Conservation (phyloP, 1,140 invertebrate species). For the Steinernema feltiae region DNA sequence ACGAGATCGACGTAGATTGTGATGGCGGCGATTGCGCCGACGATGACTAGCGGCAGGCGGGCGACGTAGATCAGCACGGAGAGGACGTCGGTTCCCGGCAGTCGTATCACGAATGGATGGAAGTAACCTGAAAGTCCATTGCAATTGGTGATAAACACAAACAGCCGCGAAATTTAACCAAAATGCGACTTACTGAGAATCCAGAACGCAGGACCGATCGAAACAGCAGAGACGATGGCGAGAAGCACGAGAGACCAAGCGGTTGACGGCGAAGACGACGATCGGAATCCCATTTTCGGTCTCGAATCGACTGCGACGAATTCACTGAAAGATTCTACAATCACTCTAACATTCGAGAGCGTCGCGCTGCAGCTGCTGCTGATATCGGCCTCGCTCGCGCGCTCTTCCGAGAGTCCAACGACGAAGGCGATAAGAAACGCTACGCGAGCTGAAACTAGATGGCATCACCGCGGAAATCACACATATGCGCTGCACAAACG, state of each 20-base stretch:
- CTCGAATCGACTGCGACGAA: neutral
- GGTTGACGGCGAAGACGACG: neutral
- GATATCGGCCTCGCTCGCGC: neutral
- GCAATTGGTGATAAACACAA: neutral
- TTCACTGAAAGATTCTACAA: no score
- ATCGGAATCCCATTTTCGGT: neutral
- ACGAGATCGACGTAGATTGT: neutral
- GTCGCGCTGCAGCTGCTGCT: neutral
- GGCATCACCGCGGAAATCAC: no score
- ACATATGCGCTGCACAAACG: no score
- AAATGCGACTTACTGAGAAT: neutral
- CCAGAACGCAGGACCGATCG: neutral
- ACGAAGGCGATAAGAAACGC: neutral
- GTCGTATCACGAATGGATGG: neutral
- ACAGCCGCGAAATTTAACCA: neutral
- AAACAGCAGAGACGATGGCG: neutral
- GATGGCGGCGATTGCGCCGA: neutral
- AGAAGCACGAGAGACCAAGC: neutral
- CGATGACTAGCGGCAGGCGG: neutral
- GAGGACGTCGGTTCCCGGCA: neutral
- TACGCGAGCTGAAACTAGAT: no score
- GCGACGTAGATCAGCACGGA: neutral
- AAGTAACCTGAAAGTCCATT: neutral
- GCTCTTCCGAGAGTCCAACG: no score
- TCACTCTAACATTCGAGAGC: no score